Conservation (phyloP, 2,113 vertebrate genomes). For the Corapipo altera region DNA sequence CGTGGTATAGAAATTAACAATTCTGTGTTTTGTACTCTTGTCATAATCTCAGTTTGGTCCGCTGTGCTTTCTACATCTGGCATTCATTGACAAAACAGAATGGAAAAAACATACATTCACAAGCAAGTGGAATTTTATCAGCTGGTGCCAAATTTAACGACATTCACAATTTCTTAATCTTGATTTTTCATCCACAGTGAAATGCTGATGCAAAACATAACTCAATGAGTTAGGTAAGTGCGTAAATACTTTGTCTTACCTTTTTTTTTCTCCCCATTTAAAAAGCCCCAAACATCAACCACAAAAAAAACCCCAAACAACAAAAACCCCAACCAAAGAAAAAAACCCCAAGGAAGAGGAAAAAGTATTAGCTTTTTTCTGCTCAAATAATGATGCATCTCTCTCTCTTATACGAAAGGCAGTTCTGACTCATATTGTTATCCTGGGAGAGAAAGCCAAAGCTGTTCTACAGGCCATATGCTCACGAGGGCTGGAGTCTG, state of each 20-base stretch:
- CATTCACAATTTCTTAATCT: neutral
- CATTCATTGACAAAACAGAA: neutral
- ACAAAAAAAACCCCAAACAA: neutral
- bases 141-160: neutral
- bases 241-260: neutral
- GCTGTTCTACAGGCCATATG: neutral
- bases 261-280: neutral
- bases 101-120: neutral
- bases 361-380: neutral
- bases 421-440: neutral
- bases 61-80: neutral
- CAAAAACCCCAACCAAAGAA: neutral
- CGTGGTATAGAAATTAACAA: neutral
- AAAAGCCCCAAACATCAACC: rapidly evolving
- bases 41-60: neutral
- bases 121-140: neutral
- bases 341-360: neutral
- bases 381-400: neutral
- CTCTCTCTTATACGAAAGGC: neutral
- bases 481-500: neutral
- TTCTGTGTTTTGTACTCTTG: neutral
- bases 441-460: neutral
- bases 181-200: neutral
- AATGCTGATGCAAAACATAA: neutral
- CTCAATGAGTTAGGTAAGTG: neutral